A percentile compares a stretch with the other conserved stretches of the same genome.
Conservation (phyloP, 2,888 invertebrate genomes). For the Eledona agricola region DNA sequence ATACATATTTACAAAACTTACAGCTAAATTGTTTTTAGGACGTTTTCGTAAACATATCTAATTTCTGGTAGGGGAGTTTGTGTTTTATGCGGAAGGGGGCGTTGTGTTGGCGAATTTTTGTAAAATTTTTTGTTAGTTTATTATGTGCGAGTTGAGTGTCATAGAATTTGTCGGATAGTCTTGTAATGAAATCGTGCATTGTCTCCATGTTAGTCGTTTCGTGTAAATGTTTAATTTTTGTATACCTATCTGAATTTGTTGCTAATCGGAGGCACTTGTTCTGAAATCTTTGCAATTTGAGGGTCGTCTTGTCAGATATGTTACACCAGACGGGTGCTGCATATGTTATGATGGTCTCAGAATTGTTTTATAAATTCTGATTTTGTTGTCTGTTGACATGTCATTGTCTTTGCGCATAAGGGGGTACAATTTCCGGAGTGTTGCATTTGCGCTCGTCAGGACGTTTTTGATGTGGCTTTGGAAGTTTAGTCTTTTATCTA, state of each 20-base stretch:
- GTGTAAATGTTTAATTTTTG: no score
- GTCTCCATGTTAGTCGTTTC: slow-evolving; percentile 1
- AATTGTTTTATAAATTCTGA: no score
- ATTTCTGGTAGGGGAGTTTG: no score
- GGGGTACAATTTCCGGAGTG: no score
- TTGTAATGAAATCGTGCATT: background rate
- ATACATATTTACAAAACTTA: no score
- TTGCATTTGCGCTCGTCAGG: no score
- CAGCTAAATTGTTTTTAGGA: no score
- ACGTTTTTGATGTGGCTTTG: background rate
- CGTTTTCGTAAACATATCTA: no score
- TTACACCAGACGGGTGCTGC: background rate
- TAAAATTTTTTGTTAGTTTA: background rate
- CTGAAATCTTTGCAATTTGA: background rate
- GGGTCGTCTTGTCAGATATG: background rate
- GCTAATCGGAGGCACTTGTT: slow-evolving; percentile 1
- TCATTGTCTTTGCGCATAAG: no score
- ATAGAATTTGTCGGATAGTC: background rate
- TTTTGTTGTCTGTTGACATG: no score
- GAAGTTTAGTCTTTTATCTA: slow-evolving; percentile 15
- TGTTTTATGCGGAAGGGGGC: slow-evolving; percentile 1
- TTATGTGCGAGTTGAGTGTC: background rate
- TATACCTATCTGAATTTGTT: background rate
- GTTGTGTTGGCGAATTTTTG: background rate
- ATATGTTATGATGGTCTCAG: background rate